Percentiles rank a stretch among this genome's conserved stretches.
phyloP scores from a whole-genome alignment of 2,797 vertebrate genomes.

The Sebastes nivosus region DNA sequence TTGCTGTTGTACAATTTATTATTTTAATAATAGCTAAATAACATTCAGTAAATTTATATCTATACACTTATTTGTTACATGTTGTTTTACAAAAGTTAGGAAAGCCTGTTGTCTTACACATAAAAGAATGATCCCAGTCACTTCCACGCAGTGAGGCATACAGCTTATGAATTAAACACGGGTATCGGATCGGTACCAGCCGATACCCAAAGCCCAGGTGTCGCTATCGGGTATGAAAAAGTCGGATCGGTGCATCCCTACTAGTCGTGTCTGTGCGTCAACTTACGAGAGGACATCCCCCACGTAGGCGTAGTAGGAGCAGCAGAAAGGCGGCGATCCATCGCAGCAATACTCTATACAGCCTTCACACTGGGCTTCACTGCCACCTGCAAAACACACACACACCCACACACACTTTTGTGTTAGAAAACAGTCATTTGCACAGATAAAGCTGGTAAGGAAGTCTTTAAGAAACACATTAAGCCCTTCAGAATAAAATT shows the following conservation, averaged over 20 bases:
- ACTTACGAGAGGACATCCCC: conserved; percentile 94
- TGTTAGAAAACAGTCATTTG: background rate
- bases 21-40: too few species aligned
- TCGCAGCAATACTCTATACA: conserved; percentile 93
- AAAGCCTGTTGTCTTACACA: too few species aligned
- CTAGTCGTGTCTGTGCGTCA: background rate
- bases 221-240: accelerated
- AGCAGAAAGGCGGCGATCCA: conserved; percentile 90
- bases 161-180: too few species aligned
- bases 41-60: too few species aligned
- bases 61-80: too few species aligned
- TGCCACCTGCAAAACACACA: conserved; percentile 79
- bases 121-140: too few species aligned
- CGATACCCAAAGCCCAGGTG: too few species aligned
- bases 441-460: background rate
- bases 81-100: too few species aligned
- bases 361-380: conserved; percentile 87
- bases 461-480: background rate
- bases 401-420: conserved; percentile 9
- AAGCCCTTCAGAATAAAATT: background rate
- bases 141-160: too few species aligned
- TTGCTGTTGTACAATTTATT: too few species aligned
- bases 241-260: too few species aligned
- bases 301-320: conserved; percentile 93
- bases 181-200: too few species aligned